Evolutionary conservation across 1,140 invertebrate genomes (phyloP).

Genomic region (Neodiprion lecontei): DNA sequence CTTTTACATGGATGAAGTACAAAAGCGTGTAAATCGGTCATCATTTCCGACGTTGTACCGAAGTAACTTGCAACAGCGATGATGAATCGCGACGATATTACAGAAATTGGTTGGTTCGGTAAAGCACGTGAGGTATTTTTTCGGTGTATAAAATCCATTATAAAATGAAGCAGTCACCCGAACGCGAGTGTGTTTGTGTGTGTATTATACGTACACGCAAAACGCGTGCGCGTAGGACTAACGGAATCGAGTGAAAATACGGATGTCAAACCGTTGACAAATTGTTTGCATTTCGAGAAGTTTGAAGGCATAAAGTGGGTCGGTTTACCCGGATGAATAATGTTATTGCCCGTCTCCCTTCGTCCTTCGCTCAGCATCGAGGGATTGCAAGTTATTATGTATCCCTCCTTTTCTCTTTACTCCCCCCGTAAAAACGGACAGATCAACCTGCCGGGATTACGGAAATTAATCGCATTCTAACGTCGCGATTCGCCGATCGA

Average conservation of each 20-base stretch:
- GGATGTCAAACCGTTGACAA: neutral
- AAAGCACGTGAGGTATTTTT: neutral
- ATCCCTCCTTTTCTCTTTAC: neutral
- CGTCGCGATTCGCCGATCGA: neutral
- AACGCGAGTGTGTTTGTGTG: neutral
- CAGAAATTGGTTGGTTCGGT: neutral
- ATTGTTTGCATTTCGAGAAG: conserved; percentile 7
- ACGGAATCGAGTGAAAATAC: neutral
- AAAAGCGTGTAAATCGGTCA: no score
- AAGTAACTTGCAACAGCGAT: neutral
- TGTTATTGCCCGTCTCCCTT: neutral
- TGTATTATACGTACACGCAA: no score
- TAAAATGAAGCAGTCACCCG: neutral
- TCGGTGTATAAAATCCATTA: neutral
- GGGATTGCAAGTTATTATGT: no score
- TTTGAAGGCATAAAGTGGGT: neutral
- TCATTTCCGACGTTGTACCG: no score
- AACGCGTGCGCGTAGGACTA: no score
- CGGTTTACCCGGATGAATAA: neutral
- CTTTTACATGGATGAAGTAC: no score
- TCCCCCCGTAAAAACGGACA: neutral
- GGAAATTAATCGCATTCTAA: neutral
- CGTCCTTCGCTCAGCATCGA: neutral
- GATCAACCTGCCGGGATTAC: neutral
- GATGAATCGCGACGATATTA: neutral